Percentiles rank a stretch among this genome's conserved stretches.
phyloP scores from a whole-genome alignment of 2,113 vertebrate genomes.

The Chrysochloris asiatica region DNA sequence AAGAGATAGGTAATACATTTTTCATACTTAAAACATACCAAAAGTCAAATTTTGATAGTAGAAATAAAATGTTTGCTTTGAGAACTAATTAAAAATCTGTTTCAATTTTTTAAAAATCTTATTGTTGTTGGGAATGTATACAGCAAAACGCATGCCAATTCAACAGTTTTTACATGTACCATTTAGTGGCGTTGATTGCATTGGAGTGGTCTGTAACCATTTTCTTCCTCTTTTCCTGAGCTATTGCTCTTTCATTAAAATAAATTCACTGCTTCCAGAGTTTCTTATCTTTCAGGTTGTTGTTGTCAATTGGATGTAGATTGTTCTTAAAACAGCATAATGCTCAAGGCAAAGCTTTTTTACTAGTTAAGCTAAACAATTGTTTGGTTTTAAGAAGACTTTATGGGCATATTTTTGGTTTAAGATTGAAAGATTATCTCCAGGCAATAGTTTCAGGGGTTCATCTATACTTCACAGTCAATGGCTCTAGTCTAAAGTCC shows the following conservation, averaged over 20 bases:
- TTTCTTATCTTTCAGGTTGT: no score
- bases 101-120: no score
- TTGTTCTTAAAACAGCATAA: no score
- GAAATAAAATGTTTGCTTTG: slow-evolving; percentile 16
- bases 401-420: neutral
- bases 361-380: neutral
- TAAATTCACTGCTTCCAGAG: no score
- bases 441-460: neutral
- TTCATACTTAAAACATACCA: slow-evolving; percentile 7
- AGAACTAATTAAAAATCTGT: neutral
- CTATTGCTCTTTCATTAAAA: no score
- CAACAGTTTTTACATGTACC: neutral
- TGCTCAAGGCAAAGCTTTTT: neutral
- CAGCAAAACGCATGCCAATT: neutral
- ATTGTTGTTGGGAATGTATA: neutral
- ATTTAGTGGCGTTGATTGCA: neutral
- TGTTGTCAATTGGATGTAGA: no score
- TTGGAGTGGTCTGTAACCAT: neutral
- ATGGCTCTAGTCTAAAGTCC: neutral
- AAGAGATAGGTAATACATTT: neutral
- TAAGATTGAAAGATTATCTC: neutral
- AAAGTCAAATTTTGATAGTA: slow-evolving; percentile 13
- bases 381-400: neutral
- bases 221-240: neutral
- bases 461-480: neutral